Evolutionary conservation across 2,888 invertebrate species (phyloP).

Genomic region (Drosophila lutescens): DNA sequence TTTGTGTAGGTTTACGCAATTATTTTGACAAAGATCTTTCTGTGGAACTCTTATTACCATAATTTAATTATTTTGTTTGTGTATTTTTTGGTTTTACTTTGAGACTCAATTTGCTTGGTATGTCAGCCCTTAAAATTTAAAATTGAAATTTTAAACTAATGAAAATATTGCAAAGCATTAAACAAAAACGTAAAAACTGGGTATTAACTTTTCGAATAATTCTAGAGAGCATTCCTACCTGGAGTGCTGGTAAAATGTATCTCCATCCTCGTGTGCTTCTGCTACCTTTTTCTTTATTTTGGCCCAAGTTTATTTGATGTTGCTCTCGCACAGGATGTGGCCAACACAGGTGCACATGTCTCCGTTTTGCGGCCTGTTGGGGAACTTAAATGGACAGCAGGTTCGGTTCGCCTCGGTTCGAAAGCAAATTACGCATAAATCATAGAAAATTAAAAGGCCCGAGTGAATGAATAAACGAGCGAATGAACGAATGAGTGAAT

Average conservation of each 20-base stretch:
- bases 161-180: no score
- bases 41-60: no score
- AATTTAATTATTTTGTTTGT: no score
- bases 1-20: no score
- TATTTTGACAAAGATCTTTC: no score
- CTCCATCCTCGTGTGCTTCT: conserved; percentile 9
- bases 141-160: no score
- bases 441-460: conserved; percentile 68
- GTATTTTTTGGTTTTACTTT: no score
- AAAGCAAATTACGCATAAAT: conserved; percentile 64
- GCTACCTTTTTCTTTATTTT: conserved; percentile 12
- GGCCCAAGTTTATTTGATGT: conserved; percentile 21
- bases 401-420: conserved; percentile 14
- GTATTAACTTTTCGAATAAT: conserved; percentile 39
- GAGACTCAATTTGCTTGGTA: no score
- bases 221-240: neutral
- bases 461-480: conserved; percentile 29
- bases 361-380: conserved; percentile 33
- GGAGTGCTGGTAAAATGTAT: conserved; percentile 11
- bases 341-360: conserved; percentile 72
- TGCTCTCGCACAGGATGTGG: conserved; percentile 70
- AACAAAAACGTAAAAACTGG: neutral
- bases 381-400: conserved; percentile 56
- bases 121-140: no score
- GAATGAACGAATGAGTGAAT: conserved; percentile 25